A percentile compares a stretch with the other conserved stretches of the same genome.
Conservation (phyloP, 2,113 vertebrate species). For the Toxotes chatareus region DNA sequence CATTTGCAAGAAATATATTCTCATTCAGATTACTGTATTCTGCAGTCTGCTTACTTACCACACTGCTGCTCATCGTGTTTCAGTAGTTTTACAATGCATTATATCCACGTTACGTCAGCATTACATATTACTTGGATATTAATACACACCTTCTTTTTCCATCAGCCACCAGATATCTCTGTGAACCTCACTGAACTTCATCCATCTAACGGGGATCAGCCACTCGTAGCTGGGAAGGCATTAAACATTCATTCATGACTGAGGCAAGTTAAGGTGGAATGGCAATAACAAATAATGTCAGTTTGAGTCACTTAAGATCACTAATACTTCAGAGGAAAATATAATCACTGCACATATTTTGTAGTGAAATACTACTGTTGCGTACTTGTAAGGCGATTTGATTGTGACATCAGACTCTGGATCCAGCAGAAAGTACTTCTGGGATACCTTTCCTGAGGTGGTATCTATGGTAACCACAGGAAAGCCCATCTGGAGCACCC, state of each 20-base stretch:
- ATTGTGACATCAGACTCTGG: conserved; percentile 71
- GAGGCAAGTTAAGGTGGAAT: too few relatives aligned
- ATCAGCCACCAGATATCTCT: conserved; percentile 75
- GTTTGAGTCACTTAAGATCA: not conserved
- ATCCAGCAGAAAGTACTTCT: conserved; percentile 91
- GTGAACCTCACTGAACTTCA: conserved; percentile 45
- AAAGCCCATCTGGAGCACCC: conserved; percentile 96
- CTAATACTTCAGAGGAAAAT: too few relatives aligned
- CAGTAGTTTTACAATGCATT: too few relatives aligned
- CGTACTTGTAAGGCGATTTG: conserved; percentile 86
- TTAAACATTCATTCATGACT: too few relatives aligned
- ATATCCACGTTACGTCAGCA: not conserved
- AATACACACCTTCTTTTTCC: conserved; percentile 61
- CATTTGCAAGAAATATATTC: not conserved
- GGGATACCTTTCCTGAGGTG: conserved; percentile 59
- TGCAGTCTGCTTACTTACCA: too few relatives aligned
- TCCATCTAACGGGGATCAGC: conserved; percentile 76
- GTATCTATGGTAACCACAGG: conserved; percentile 90
- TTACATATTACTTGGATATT: not conserved
- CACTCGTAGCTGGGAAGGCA: conserved; percentile 68
- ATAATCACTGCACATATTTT: not conserved
- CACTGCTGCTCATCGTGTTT: too few relatives aligned
- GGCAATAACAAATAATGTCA: too few relatives aligned
- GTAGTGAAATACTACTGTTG: not conserved
- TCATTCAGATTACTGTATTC: too few relatives aligned